These are phyloP conservation scores for Cliona cf. orientalis DNA, from an alignment of 37 sponge, comb jelly and placozoan species.

Conservation along the genomic window DNA sequence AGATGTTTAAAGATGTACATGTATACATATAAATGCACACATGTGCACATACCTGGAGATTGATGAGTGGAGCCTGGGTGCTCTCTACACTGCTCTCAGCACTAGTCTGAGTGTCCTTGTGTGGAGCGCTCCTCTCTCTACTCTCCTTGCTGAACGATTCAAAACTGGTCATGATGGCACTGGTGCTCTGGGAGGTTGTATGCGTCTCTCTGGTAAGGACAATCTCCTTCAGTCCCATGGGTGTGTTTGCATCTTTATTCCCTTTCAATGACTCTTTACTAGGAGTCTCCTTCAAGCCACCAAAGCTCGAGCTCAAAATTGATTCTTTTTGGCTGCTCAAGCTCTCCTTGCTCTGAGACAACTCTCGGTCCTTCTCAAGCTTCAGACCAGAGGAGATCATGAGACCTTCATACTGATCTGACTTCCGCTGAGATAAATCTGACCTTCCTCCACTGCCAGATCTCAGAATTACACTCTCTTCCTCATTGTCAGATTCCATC, in stretches of 20 bases:
- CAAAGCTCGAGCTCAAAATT: background rate
- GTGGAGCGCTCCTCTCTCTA: constrained; percentile 20
- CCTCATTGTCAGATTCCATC: background rate
- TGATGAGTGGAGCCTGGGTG: constrained; percentile 5
- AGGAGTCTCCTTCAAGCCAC: background rate
- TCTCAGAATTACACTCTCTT: background rate
- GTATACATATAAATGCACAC: background rate
- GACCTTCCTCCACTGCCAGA: constrained; percentile 11
- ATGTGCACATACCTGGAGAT: background rate
- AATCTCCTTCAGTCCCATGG: background rate
- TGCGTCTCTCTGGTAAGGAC: background rate
- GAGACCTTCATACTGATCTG: background rate
- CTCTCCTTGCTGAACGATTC: constrained; percentile 4
- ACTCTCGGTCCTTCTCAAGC: constrained; percentile 1
- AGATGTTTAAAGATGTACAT: no score
- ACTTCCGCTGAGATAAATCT: background rate
- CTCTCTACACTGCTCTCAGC: constrained; percentile 13
- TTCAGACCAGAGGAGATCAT: background rate
- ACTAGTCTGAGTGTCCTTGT: constrained; percentile 13
- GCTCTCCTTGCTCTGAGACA: constrained; percentile 32
- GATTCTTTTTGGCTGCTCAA: background rate
- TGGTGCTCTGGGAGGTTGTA: background rate
- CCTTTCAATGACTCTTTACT: constrained; percentile 15
- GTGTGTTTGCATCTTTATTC: background rate
- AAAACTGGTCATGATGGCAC: background rate